These are phyloP conservation scores for Luidia sarsii DNA, from an alignment of 53 echinoderm and acorn worm species.

Conservation along the genomic window DNA sequence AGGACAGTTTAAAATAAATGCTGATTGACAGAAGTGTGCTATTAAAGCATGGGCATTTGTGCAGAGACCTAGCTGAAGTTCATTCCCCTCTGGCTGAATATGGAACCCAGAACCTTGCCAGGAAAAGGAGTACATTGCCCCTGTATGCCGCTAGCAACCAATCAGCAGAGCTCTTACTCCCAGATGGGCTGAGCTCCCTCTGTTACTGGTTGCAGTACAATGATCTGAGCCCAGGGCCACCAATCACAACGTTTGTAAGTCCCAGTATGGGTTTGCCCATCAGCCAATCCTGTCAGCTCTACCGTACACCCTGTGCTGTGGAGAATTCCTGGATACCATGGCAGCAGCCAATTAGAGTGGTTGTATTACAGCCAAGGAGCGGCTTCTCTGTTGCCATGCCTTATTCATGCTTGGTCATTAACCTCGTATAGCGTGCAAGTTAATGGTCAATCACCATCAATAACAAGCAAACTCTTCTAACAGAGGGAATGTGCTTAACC, in stretches of 20 bases:
- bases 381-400: neutral
- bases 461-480: no score
- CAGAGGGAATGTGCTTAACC: no score
- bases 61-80: constrained; percentile 37
- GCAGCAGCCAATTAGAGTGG: constrained; percentile 14
- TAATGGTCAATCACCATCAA: no score
- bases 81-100: constrained; percentile 42
- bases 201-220: constrained; percentile 18
- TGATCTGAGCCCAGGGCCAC: neutral
- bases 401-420: constrained; percentile 38
- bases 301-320: neutral
- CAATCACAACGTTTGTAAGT: constrained; percentile 17
- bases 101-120: constrained; percentile 28
- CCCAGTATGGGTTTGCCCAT: neutral
- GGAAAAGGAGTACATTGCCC: constrained; percentile 46
- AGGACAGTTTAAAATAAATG: constrained; percentile 39
- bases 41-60: constrained; percentile 8
- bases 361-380: neutral
- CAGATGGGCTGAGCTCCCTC: neutral
- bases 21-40: constrained; percentile 49
- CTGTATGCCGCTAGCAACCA: constrained; percentile 27
- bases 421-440: constrained; percentile 12
- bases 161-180: constrained; percentile 24
- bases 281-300: neutral
- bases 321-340: neutral